Evolutionary conservation across 2,888 invertebrate genomes (phyloP), one percentile per base, ranked within the genome.

Genomic region (Hemistola chrysoprasaria): DNA sequence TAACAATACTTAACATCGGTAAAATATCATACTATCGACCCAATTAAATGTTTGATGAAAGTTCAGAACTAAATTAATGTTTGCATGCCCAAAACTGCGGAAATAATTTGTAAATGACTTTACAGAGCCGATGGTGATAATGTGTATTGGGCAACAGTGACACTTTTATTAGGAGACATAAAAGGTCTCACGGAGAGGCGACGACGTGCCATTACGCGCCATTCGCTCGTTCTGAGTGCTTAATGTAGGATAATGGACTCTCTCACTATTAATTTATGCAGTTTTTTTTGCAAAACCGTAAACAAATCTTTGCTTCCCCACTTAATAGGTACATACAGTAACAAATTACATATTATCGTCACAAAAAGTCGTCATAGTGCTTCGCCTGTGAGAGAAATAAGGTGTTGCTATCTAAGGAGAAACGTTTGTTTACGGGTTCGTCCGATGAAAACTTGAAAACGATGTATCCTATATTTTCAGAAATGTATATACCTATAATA

Each of bases 191-290:
- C 55, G 58, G 45, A 50, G 62, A 51, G 56, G 59, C 49, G 62
- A 60, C 71, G 70, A 63, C 64, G 70, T 52, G 56, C 77, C 78
- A 80, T 80, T 80, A 80, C 69, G 72, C 62, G 62, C 72, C 72
- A 69, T 72, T 74, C 72, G 71, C 68, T 61, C 62, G 4, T 72
- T 74, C 75, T 73, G 78, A 80, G 81, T 82, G 78, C 78, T 81
- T 81, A 81, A 82, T 83, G 78, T 74, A 67, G 72, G 78, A 77
- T 81, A 81, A 82, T 81, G 81, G 78, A 79, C 71, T 70, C 77
- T 69, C 75, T 78, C 77, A 76, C 78, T 77, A 81, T 81, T 80
- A 78, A 82, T 82, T 80, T 79, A n/a, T 59, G 68, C 60, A 60
- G 50, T 73, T 77, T 78, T 74, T 76, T 71, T 72, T 70, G 64